Conservation (phyloP, 2,797 vertebrate genomes). For the Monodelphis domestica region DNA sequence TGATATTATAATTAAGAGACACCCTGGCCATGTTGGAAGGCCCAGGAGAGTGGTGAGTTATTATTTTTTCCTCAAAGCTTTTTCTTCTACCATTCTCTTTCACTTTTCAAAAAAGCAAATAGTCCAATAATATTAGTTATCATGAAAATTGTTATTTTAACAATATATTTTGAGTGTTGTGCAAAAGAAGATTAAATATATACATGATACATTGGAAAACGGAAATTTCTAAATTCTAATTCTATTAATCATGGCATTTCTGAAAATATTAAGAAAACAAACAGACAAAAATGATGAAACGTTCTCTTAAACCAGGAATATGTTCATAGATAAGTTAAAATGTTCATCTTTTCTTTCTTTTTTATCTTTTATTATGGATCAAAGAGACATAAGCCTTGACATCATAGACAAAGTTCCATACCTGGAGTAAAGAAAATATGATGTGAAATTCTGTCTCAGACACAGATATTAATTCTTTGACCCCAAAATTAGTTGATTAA, state of each 20-base stretch:
- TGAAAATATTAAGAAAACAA: slow-evolving; percentile 12
- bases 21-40: background rate
- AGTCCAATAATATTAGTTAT: background rate
- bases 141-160: background rate
- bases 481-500: background rate
- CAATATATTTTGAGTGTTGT: background rate
- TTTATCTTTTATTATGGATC: background rate
- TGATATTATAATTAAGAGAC: background rate
- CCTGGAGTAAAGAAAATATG: background rate
- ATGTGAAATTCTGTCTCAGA: background rate
- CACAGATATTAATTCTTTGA: background rate
- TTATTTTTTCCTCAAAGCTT: background rate
- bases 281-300: background rate
- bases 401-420: background rate
- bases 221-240: background rate
- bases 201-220: background rate
- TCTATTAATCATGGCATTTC: background rate
- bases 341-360: background rate
- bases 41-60: fast-evolving
- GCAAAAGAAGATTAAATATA: background rate
- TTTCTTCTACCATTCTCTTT: background rate
- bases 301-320: background rate
- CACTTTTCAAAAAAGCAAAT: background rate
- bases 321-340: background rate
- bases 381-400: background rate